Evolutionary conservation across 1,140 invertebrate genomes (phyloP).

Genomic region (Euura saliciscinereae): DNA sequence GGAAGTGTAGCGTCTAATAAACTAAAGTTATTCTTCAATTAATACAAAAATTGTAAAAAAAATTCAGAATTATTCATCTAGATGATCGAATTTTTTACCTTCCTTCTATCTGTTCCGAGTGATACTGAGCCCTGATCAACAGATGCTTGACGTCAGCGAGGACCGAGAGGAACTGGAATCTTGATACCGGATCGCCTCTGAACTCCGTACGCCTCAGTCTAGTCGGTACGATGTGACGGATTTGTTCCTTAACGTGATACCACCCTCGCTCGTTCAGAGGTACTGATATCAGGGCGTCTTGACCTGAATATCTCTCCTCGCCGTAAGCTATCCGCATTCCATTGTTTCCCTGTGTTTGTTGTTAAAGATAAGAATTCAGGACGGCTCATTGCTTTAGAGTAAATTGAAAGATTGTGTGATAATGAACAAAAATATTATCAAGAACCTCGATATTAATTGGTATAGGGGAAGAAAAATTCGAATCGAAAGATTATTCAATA

Average conservation of each 20-base stretch:
- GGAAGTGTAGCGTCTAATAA: constrained; percentile 27
- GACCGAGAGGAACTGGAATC: constrained; percentile 82
- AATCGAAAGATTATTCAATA: neutral
- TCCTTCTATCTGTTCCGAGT: constrained; percentile 92
- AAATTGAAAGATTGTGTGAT: too few species aligned
- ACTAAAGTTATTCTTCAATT: neutral
- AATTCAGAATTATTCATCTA: too few species aligned
- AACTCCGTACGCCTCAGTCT: constrained; percentile 64
- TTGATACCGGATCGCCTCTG: constrained; percentile 68
- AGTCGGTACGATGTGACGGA: constrained; percentile 65
- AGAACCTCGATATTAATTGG: constrained; percentile 10
- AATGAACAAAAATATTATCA: too few species aligned
- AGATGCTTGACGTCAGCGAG: constrained; percentile 81
- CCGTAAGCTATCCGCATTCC: constrained; percentile 76
- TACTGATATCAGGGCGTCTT: constrained; percentile 67
- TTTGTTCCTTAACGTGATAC: constrained; percentile 72
- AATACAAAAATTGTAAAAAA: too few species aligned
- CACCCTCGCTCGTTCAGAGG: constrained; percentile 73
- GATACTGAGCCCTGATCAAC: constrained; percentile 88
- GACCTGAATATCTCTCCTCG: constrained; percentile 66
- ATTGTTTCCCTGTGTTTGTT: constrained; percentile 50
- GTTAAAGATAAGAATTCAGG: neutral
- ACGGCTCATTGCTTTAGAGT: too few species aligned
- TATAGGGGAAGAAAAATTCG: neutral
- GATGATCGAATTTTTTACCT: constrained; percentile 54